Evolutionary conservation across 2,113 vertebrate species (phyloP).

Genomic region (Pavo muticus): DNA sequence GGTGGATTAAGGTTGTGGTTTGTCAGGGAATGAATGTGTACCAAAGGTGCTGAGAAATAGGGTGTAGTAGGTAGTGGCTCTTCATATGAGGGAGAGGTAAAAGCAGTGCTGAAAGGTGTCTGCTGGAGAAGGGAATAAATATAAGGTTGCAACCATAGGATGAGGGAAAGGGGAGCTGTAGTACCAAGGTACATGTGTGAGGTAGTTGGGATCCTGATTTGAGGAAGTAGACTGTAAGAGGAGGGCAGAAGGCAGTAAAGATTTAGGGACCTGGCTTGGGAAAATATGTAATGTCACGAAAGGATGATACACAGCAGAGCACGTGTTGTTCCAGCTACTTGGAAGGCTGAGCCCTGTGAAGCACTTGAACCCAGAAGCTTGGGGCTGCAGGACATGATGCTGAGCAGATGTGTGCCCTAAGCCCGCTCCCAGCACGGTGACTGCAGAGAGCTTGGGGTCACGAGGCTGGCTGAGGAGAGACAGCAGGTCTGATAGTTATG

Average conservation of each 20-base stretch:
- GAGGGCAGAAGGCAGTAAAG: neutral
- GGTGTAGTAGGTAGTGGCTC: neutral
- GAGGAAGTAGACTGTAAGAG: neutral
- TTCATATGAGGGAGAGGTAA: neutral
- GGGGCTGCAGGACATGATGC: neutral
- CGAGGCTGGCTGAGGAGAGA: neutral
- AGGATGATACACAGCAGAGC: neutral
- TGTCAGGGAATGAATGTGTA: neutral
- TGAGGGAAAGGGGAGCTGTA: neutral
- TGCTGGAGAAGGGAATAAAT: neutral
- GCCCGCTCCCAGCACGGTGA: neutral
- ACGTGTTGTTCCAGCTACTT: neutral
- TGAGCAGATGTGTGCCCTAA: neutral
- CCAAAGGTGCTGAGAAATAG: neutral
- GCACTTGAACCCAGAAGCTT: neutral
- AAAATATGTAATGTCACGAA: neutral
- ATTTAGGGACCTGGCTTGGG: neutral
- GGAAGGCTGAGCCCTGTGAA: neutral
- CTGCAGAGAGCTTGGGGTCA: accelerated
- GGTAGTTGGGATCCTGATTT: neutral
- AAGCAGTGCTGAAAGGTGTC: neutral
- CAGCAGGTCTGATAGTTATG: neutral
- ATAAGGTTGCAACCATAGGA: neutral
- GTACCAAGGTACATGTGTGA: neutral
- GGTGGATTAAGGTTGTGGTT: neutral